Base-by-base conservation (phyloP, 2,797 vertebrate species). In the Neopelma chrysocephalum region DNA sequence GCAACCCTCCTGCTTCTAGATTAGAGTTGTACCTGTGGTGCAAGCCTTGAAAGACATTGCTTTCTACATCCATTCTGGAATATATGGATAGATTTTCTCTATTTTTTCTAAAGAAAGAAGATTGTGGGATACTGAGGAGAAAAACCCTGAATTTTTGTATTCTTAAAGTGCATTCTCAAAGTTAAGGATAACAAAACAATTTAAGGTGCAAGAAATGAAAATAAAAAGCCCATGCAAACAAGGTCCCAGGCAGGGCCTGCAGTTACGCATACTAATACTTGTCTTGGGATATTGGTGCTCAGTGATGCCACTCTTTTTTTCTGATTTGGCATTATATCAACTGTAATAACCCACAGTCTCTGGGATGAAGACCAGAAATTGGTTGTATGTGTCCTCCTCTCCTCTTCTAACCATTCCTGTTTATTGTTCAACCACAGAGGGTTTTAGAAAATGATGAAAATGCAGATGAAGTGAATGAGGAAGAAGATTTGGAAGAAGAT, bases 381-480 rank as follows among this genome's bases (percentile, higher is more conserved):
- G 70, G 57, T 80, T 80, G 12, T 54, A 23, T 77, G 34, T 75
- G 64, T 77, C 48, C 38, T 70, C 60, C 22, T 88, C 65, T 90
- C 94, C 72, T 48, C 62, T 93, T 83, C 78, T 96, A 84, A 96
- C 81, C 40, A 51, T 91, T 93, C 70, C 36, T 83, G 48, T 92
- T 97, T 93, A 88, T 97, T 97, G 70, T 97, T 92, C 90, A 87
- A 89, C 95, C 96, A 84, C 97, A 99, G 99, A 98, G 99, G 96
- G 99, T 99, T 97, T 98, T 99, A 97, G 99, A 99, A 98, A 99
- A 99, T 70, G 99, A 99, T 80, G 99, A 99, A 95, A 99, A 99
- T 89, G 98, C 98, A 94, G 99, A 99, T 89, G 99, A 99, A 97
- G 99, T 98, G 96, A 98, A 99, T 21, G 99, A 99, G 60, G 99